Base-by-base conservation (phyloP, 2,888 invertebrate genomes). In the Cryptocephalus moraei region DNA sequence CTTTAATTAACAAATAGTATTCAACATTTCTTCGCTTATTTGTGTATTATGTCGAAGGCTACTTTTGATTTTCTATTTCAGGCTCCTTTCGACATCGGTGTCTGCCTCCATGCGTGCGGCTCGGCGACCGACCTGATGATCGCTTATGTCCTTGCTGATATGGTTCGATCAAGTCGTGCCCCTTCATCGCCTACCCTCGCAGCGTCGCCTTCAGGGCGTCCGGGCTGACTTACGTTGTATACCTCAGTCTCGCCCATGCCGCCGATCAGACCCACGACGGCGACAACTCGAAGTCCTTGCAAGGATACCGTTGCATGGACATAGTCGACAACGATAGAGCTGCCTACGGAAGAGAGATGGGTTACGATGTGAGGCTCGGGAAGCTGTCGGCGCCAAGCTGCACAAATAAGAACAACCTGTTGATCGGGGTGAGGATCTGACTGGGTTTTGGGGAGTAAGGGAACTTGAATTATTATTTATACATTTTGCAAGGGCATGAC, bases 61-160 rank as follows among this genome's bases (percentile, higher is more conserved):
- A 22, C 22, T 22, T 22, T 22, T 2, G 22, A 22, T 22, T 22
- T 22, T 22, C 22, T 2, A 4, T 22, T 22, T 22, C 2, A 76
- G 67, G 82, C 90, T 0, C 66, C 75, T 43, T 90, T 94, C 73
- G 79, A 92, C 62, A 79, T 96, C 49, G 95, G 95, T 0, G 80
- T 88, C 33, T 88, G 89, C 4, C 72, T 96, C 33, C 95, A 95
- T 72, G 95, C 94, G 3, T 96, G 95, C 71, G 95, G 95, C 0
- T 86, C 91, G 9, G 94, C 94, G 1, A 93, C 91, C 1, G 96
- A 96, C 71, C 77, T 95, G 50, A 93, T 95, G 1, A 74, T 95
- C 6, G 22, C 22, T 6, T 22, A n/a, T 92, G 91, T 62, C 95
- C 95, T 0, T 96, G 96, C 67, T 95, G 95, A 66, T 95, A 95